Percentiles rank a stretch among this genome's conserved stretches.
Evolutionary conservation across 2,888 invertebrate species (phyloP).

Genomic region (Athalia circularis): DNA sequence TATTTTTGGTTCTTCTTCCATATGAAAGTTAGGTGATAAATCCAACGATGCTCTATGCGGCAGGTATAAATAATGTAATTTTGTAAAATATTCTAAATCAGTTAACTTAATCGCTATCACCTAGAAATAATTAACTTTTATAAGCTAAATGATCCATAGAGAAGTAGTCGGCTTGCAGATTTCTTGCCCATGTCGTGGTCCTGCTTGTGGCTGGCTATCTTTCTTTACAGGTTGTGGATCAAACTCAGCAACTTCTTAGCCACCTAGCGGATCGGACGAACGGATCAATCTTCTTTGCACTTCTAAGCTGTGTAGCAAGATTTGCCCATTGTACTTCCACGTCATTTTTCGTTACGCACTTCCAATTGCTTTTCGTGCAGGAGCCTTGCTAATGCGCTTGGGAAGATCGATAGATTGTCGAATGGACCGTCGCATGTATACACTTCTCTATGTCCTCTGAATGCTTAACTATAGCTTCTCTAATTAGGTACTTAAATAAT

Average conservation of each 20-base stretch:
- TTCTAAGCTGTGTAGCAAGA: neutral
- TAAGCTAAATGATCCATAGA: conserved; percentile 18
- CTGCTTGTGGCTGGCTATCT: neutral
- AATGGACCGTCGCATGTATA: neutral
- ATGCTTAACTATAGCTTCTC: conserved; percentile 45
- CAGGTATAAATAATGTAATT: conserved; percentile 71
- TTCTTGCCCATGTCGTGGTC: neutral
- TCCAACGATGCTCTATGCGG: conserved; percentile 73
- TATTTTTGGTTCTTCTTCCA: neutral
- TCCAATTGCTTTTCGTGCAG: neutral
- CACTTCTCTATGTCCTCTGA: conserved; percentile 8
- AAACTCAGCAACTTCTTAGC: neutral
- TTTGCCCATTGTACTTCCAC: neutral
- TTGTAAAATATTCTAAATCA: conserved; percentile 69
- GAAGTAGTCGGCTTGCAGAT: neutral
- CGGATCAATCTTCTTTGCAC: neutral
- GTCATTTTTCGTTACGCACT: neutral
- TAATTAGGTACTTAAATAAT: conserved; percentile 31
- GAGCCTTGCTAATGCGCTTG: neutral
- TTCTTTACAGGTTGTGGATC: neutral
- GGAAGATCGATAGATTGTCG: neutral
- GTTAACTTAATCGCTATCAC: conserved; percentile 71
- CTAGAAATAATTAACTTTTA: conserved; percentile 50
- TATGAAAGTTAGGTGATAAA: conserved; percentile 13
- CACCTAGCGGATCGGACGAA: neutral